Conservation (phyloP, 2,113 vertebrate genomes). For the Microcebus jonahi region DNA sequence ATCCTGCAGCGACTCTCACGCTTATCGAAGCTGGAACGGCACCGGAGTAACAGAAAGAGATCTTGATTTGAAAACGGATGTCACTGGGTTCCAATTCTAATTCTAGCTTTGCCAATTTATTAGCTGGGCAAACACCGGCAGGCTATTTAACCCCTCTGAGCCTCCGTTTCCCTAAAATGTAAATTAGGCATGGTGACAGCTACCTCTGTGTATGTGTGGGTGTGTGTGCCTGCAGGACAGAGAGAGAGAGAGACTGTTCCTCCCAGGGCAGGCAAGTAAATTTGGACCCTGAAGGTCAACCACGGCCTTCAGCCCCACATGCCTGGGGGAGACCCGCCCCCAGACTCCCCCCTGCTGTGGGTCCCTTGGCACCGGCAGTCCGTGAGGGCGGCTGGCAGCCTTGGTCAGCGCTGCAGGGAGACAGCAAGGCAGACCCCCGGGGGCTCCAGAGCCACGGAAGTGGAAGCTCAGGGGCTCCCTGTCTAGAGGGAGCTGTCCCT, state of each 20-base stretch:
- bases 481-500: slow-evolving; percentile 71
- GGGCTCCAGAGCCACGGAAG: neutral
- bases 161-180: neutral
- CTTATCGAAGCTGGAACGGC: neutral
- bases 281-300: neutral
- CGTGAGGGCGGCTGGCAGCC: rapidly evolving
- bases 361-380: neutral
- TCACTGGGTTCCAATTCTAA: neutral
- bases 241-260: rapidly evolving
- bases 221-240: neutral
- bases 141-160: neutral
- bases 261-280: neutral
- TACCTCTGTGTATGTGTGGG: neutral
- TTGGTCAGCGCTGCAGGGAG: neutral
- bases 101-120: neutral
- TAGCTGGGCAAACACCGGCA: neutral
- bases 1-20: neutral
- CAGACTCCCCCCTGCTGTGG: neutral
- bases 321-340: neutral
- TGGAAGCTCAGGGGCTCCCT: slow-evolving; percentile 46
- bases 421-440: neutral
- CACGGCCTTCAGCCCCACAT: neutral
- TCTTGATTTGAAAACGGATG: neutral
- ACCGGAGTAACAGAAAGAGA: neutral
- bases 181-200: neutral